Percentiles rank a stretch among this genome's conserved stretches.
Conservation (phyloP, 2,888 invertebrate species). For the Galerucella nymphaeae region DNA sequence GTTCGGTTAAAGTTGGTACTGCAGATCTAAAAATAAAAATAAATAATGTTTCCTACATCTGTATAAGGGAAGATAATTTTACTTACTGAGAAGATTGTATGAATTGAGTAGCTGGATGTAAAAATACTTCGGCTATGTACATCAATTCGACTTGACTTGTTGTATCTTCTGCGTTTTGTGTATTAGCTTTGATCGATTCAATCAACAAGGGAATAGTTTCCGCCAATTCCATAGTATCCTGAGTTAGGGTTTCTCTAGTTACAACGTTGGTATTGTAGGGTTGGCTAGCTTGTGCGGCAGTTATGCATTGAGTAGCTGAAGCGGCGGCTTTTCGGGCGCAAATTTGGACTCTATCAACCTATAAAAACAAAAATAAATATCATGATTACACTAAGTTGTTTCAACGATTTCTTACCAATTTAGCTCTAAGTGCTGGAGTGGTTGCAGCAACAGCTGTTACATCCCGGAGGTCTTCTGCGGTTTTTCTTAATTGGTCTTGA, state of each 20-base stretch:
- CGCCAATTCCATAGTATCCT: slow-evolving; percentile 79
- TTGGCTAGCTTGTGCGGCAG: slow-evolving; percentile 85
- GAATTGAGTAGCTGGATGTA: slow-evolving; percentile 79
- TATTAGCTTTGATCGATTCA: slow-evolving; percentile 79
- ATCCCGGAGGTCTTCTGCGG: slow-evolving; percentile 92
- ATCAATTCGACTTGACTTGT: slow-evolving; percentile 84
- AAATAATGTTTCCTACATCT: no score
- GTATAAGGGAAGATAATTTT: no score
- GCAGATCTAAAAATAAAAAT: slow-evolving; percentile 70
- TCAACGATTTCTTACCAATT: slow-evolving; percentile 65
- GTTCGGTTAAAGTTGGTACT: slow-evolving; percentile 85
- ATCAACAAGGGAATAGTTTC: slow-evolving; percentile 85
- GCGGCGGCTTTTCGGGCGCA: slow-evolving; percentile 89
- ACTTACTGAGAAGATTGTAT: slow-evolving; percentile 72
- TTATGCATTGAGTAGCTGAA: slow-evolving; percentile 90
- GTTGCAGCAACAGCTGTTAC: slow-evolving; percentile 89
- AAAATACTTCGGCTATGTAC: slow-evolving; percentile 84
- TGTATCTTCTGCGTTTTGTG: slow-evolving; percentile 77
- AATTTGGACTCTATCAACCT: slow-evolving; percentile 71
- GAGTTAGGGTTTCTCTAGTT: slow-evolving; percentile 78
- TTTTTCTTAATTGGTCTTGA: slow-evolving; percentile 85
- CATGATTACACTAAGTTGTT: background rate
- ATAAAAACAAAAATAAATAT: background rate
- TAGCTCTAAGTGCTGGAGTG: slow-evolving; percentile 78
- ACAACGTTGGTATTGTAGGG: slow-evolving; percentile 77